Percentiles rank a stretch among this genome's conserved stretches.
Evolutionary conservation across 2,888 invertebrate genomes (phyloP).

Genomic region (Acanthosoma haemorrhoidale): DNA sequence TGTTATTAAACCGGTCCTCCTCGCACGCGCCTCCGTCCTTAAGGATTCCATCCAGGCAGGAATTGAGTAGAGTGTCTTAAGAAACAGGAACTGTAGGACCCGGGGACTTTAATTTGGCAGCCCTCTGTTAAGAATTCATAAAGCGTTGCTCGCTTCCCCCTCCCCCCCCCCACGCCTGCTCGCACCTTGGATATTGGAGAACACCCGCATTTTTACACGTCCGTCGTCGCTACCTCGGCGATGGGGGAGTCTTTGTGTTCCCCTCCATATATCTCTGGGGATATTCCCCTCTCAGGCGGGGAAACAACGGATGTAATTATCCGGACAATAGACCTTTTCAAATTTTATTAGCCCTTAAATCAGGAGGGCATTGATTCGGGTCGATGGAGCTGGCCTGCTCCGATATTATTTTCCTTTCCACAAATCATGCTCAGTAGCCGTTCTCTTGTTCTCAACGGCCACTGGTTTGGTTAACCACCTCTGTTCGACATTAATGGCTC

Average conservation of each 20-base stretch:
- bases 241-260: not conserved
- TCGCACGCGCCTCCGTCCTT: not conserved
- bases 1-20: not conserved
- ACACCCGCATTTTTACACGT: constrained; percentile 28
- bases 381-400: constrained; percentile 10
- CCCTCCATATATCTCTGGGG: constrained; percentile 17
- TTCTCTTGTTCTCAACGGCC: constrained; percentile 6
- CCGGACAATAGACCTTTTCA: constrained; percentile 30
- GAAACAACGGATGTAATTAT: constrained; percentile 30
- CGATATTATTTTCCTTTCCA: constrained; percentile 25
- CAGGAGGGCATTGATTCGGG: constrained; percentile 27
- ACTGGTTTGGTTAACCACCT: not conserved
- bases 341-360: constrained; percentile 31
- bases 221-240: not conserved
- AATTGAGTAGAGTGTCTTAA: constrained; percentile 6
- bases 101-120: not conserved
- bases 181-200: constrained; percentile 17
- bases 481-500: not conserved
- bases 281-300: not conserved
- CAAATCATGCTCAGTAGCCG: constrained; percentile 15
- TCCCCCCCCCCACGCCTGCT: too few relatives aligned
- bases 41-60: not conserved
- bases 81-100: too few relatives aligned
- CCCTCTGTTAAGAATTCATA: constrained; percentile 25
- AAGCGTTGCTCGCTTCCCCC: not conserved